Base-by-base conservation (phyloP, 2,888 invertebrate genomes). In the Apamea crenata region DNA sequence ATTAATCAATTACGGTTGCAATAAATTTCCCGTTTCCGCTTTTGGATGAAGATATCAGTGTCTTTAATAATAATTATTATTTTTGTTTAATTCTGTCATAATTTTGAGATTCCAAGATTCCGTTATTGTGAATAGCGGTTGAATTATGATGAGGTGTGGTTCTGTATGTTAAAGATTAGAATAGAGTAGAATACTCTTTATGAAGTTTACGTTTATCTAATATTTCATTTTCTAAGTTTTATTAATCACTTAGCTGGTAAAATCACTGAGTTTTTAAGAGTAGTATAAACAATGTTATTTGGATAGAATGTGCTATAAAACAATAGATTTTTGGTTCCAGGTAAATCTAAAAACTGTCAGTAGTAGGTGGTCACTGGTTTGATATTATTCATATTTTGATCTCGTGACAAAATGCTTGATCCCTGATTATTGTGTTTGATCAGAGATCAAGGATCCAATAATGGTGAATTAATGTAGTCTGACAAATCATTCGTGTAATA, bases 1-100 rank as follows among this genome's bases (percentile, higher is more conserved):
- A 77, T 75, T 77, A 90, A 90, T 89, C 81, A 90, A 89, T 89
- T 86, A 89, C 59, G 25, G 36, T 79, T 83, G 71, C 67, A 53
- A 89, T 89, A 82, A 89, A 90, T 89, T 79, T 40, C 36, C 61
- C 61, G 66, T 79, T 82, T 81, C 89, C 79, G 68, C 69, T 82
- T 73, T 65, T 40, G 56, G 69, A 87, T 89, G 77, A 85, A 90
- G 87, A 44, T 70, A 77, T 89, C 73, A 78, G 74, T 74, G 72
- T 68, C 53, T 47, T 32, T 67, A 40, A 82, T 67, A 40, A 82
- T 36, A 70, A 76, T 71, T 29, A 61, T 78, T 70, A 63, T 50
- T 85, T 71, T 65, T 68, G 67, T 53, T 74, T 75, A 44, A 72
- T 32, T 78, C 78, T 65, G 29, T 82, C 66, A 47, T 74, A 18